These are phyloP conservation scores for Conger conger DNA, from an alignment of 2,113 vertebrate genomes.

Conservation along the genomic window DNA sequence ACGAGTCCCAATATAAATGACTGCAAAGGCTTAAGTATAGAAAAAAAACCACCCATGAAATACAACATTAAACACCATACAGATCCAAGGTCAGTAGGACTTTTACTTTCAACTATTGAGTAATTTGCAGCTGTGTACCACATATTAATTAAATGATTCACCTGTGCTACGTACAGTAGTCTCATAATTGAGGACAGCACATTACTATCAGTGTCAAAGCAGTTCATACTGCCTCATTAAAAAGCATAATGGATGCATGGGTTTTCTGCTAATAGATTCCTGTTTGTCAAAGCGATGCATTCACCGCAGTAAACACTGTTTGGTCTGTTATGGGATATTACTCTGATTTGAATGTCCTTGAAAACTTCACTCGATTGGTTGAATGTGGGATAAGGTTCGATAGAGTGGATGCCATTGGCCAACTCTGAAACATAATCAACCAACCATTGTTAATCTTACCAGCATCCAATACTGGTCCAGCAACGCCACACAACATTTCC, in stretches of 20 bases:
- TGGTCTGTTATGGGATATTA: neutral
- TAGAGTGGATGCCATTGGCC: neutral
- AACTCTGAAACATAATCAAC: neutral
- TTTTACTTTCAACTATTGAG: neutral
- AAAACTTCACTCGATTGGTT: neutral
- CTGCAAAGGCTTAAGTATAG: neutral
- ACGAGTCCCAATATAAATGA: neutral
- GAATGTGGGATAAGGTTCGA: neutral
- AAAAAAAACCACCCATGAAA: neutral
- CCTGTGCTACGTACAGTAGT: neutral
- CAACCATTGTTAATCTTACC: neutral
- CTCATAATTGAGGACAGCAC: neutral
- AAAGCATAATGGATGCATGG: neutral
- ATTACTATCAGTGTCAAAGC: neutral
- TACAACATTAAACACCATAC: neutral
- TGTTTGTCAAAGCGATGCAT: neutral
- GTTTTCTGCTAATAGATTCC: neutral
- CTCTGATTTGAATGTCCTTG: neutral
- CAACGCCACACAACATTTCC: neutral
- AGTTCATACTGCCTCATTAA: neutral
- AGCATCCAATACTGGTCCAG: neutral
- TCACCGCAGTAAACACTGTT: neutral
- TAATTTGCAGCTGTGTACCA: neutral
- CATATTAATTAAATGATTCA: neutral
- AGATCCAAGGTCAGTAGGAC: too few species aligned